Conservation (phyloP, 53 echinoderm and acorn worm genomes). For the Zoroaster sp. region DNA sequence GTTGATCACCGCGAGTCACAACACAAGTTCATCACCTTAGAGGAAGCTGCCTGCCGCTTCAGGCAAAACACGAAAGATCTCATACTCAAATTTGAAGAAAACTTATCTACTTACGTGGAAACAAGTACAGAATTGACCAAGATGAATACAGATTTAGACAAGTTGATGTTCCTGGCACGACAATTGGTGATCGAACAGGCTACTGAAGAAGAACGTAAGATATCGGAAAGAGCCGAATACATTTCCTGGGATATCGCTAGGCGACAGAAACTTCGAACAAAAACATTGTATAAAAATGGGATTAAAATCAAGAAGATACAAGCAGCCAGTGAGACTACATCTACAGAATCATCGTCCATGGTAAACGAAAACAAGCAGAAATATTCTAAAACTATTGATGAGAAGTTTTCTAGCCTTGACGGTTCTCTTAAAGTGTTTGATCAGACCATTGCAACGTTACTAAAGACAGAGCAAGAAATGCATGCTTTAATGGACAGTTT, state of each 20-base stretch:
- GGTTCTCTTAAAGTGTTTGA: not conserved
- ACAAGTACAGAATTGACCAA: not conserved
- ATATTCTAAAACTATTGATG: not conserved
- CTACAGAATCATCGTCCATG: not conserved
- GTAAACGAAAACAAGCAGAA: not conserved
- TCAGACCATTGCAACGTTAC: not conserved
- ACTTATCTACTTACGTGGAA: not conserved
- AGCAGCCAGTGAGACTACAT: not conserved
- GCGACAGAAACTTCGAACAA: not conserved
- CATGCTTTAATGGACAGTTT: not conserved
- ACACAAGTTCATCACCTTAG: constrained; percentile 34
- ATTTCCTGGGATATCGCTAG: not conserved
- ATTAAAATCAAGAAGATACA: not conserved
- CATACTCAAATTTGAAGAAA: not conserved
- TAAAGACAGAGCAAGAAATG: not conserved
- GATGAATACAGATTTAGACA: not conserved
- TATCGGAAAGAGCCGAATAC: not conserved
- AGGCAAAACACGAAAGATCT: not conserved
- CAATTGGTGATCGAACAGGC: not conserved
- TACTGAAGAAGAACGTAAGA: not conserved
- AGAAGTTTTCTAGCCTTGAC: not conserved
- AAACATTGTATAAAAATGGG: not conserved
- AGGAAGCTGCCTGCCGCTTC: not conserved
- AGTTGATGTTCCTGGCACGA: not conserved
- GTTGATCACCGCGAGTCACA: constrained; percentile 38